Evolutionary conservation across 2,888 invertebrate genomes (phyloP), one percentile per base, ranked within the genome.

Genomic region (Callinectes sapidus): DNA sequence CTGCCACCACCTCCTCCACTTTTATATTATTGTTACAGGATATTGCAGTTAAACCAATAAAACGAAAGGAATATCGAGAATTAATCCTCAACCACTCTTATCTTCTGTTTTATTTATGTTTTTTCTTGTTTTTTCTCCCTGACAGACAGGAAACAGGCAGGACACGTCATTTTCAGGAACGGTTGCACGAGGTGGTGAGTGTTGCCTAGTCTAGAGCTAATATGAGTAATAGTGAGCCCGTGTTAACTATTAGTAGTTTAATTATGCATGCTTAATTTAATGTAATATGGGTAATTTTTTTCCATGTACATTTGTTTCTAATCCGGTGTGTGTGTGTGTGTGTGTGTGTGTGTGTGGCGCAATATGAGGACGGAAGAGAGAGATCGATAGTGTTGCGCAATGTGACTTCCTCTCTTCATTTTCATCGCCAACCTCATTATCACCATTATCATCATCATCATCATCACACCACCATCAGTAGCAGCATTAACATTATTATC

Each of bases 281-380:
- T 77, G 13, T 77, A 23, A n/a, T 71, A 71, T 71, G 23, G 5
- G 8, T 6, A 71, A 6, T 71, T n/a, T 71, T 71, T 6, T 71
- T 71, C 23, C n/a, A n/a, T n/a, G n/a, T n/a, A n/a, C n/a, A n/a
- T n/a, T n/a, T n/a, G n/a, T n/a, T n/a, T n/a, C n/a, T n/a, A n/a
- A n/a, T n/a, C 32, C 32, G 39, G 86, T 10, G 23, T 86, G 42
- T 48, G 23, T 86, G n/a, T 42, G 42, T 42, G 42, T 48, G 48
- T 48, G 86, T 86, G 86, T 39, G 48, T 86, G 48, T 86, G 42
- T 42, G 35, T 86, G 86, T 39, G 32, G 86, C 86, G 71, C 71
- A 77, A 77, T 77, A 28, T 28, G 23, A n/a, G 28, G n/a, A 77
- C 23, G 32, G 28, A 28, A 77, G 28, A 77, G 28, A 77, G 3